These are phyloP conservation scores for Gymnobelideus leadbeateri DNA, from an alignment of 2,113 vertebrate genomes.

Conservation along the genomic window DNA sequence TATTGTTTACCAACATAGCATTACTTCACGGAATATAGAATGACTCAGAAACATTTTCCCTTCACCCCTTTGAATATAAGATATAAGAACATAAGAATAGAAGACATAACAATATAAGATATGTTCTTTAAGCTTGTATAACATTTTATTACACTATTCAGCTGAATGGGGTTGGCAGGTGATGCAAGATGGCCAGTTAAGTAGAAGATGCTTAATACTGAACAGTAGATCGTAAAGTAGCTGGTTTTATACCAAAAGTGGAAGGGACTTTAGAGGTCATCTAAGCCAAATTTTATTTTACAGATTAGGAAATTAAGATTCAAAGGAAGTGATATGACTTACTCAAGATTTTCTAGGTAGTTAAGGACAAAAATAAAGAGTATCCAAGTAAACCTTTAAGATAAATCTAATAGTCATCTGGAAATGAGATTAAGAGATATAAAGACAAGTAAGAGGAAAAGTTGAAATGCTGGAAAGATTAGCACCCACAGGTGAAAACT, in stretches of 20 bases:
- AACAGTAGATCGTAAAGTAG: background rate
- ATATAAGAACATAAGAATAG: background rate
- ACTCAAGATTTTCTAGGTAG: background rate
- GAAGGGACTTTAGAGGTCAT: background rate
- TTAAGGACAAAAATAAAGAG: background rate
- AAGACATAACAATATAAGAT: background rate
- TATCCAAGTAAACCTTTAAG: background rate
- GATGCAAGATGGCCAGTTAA: background rate
- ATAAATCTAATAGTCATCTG: background rate
- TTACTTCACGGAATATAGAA: background rate
- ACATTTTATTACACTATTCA: background rate
- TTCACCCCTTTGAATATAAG: background rate
- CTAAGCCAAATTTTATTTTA: background rate
- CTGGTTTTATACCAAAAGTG: background rate
- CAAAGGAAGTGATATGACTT: background rate
- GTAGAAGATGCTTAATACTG: background rate
- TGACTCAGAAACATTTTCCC: background rate
- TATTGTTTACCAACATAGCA: background rate
- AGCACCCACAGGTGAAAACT: background rate
- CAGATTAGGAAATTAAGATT: background rate
- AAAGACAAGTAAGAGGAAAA: background rate
- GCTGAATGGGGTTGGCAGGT: background rate
- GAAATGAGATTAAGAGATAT: background rate
- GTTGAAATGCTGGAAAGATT: background rate
- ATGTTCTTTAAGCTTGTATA: background rate